phyloP scores from a whole-genome alignment of 1,140 invertebrate genomes.

The Gryllus bimaculatus region DNA sequence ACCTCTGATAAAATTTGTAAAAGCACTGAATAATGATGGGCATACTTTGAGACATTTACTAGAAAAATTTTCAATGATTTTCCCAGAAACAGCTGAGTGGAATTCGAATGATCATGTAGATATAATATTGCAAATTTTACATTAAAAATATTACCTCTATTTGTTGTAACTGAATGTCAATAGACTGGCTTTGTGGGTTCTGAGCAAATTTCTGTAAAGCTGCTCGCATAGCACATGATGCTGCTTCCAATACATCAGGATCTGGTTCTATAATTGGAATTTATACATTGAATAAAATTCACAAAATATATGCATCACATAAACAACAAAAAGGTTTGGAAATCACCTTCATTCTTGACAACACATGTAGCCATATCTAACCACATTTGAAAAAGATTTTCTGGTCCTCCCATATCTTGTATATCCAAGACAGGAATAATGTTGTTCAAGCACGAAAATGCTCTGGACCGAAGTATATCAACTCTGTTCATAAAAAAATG shows the following conservation, averaged over 20 bases:
- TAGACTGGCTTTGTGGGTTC: background rate
- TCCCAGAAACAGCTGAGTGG: too few species aligned
- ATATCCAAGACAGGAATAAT: conserved; percentile 47
- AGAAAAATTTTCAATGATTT: too few species aligned
- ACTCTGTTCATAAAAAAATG: background rate
- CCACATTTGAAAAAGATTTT: conserved; percentile 40
- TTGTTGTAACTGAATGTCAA: background rate
- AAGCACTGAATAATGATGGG: too few species aligned
- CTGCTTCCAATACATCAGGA: conserved; percentile 44
- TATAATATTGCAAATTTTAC: background rate
- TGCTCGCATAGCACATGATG: conserved; percentile 54
- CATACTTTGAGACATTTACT: too few species aligned
- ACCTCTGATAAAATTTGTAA: too few species aligned
- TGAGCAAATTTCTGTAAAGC: conserved; percentile 38
- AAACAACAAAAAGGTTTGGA: background rate
- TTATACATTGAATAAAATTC: background rate
- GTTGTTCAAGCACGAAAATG: conserved; percentile 57
- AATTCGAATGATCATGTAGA: too few species aligned
- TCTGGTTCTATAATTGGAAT: background rate
- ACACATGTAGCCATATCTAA: conserved; percentile 46
- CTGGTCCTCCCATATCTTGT: conserved; percentile 47
- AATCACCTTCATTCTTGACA: conserved; percentile 35
- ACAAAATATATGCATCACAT: background rate
- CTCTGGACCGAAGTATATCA: conserved; percentile 36
- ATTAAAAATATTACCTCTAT: background rate